Evolutionary conservation across 2,113 vertebrate genomes (phyloP), one percentile per base, ranked within the genome.

Genomic region (Saccopteryx bilineata): DNA sequence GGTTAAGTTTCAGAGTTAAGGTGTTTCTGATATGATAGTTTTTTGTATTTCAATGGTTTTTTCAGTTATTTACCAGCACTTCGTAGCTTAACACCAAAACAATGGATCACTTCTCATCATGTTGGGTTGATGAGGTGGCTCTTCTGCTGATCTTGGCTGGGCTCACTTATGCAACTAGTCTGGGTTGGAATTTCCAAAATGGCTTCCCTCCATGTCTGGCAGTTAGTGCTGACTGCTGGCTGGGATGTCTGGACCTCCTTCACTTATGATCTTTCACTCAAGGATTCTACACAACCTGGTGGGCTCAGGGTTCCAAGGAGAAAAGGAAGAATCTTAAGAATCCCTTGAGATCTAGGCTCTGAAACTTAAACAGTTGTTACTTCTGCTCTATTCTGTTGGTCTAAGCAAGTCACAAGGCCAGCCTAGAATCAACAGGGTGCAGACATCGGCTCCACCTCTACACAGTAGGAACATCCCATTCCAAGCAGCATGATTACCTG

Each of bases 21-120:
- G 1, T 65, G 11, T 90, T 75, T 92, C 39, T 68, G 46, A 88
- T 54, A 50, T 33, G 33, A 74, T 28, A 80, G 78, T 39, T 72
- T 52, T 63, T 75, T 88, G 31, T 9, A 88, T 87, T 90, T 86
- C n/a, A 48, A 21, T 90, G 28, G 11, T 87, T 6, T 74, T 92
- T 92, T 65, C 75, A 74, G 9, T 7, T 76, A 24, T 74, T 5
- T 63, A 39, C 14, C 7, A 71, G 46, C 23, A 69, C 26, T 74
- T 58, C 33, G 21, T 60, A 81, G n/a, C 31, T 81, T 87, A 72
- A 61, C 50, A 90, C 5, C 17, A 78, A 90, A 91, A 80, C 17
- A 72, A 2, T 33, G 39, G 28, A 10, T n/a, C 28, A 60, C 82
- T 72, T 94, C 65, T 82, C 17, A 23, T 65, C 8, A 18, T 85